A percentile compares a stretch with the other conserved stretches of the same genome.
phyloP scores from a whole-genome alignment of 1,140 invertebrate species.

The Phthorimaea operculella region DNA sequence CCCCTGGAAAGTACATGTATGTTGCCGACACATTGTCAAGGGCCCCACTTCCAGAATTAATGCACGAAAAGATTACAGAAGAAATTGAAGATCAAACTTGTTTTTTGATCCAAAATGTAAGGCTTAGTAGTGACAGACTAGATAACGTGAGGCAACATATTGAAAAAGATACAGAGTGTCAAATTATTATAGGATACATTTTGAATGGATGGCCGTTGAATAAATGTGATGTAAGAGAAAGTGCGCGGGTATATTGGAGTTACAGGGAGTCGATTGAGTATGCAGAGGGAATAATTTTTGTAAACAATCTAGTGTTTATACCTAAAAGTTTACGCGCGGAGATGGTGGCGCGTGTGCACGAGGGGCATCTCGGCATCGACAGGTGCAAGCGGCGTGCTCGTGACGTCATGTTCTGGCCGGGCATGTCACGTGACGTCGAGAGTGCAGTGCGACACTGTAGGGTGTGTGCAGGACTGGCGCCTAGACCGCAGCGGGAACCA shows the following conservation, averaged over 20 bases:
- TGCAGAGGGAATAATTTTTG: conserved; percentile 4
- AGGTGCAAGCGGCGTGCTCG: conserved; percentile 11
- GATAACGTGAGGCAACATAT: not conserved
- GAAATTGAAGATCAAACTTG: conserved; percentile 8
- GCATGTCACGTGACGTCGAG: conserved; percentile 10
- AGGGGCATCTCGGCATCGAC: conserved; percentile 29
- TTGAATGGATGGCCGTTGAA: conserved; percentile 7
- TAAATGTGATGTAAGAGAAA: not conserved
- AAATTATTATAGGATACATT: conserved; percentile 6
- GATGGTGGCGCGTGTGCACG: conserved; percentile 21
- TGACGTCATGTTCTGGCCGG: conserved; percentile 13
- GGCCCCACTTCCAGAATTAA: conserved; percentile 6
- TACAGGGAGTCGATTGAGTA: conserved; percentile 5
- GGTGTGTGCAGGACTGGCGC: conserved; percentile 16
- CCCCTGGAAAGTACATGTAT: conserved; percentile 11
- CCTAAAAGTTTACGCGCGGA: conserved; percentile 15
- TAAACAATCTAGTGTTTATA: conserved; percentile 7
- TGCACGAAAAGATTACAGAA: conserved; percentile 7
- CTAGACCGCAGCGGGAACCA: conserved; percentile 10
- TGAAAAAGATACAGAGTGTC: not conserved
- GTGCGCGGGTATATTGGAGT: not conserved
- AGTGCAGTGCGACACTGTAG: conserved; percentile 19
- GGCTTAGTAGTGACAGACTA: conserved; percentile 4
- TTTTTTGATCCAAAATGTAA: conserved; percentile 7
- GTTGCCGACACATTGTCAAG: conserved; percentile 8